phyloP scores from a whole-genome alignment of 2,888 invertebrate genomes.

The Eristalis pertinax region DNA sequence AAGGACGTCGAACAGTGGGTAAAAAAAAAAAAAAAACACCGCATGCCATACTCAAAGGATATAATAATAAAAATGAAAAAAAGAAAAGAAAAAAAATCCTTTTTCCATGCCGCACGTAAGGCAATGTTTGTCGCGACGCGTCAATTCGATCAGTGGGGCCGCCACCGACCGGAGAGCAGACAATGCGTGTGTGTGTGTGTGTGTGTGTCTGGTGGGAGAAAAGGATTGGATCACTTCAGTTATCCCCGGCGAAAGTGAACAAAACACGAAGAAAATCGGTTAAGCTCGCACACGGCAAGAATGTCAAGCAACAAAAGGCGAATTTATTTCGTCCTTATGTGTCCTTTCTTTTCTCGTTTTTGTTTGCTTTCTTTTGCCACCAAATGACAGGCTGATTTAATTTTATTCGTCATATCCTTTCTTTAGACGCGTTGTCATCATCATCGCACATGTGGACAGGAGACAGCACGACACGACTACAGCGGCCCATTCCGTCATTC shows the following conservation, averaged over 20 bases:
- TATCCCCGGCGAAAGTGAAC: conserved; percentile 30
- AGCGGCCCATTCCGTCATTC: not conserved
- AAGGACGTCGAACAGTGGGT: conserved; percentile 13
- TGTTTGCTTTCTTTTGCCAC: conserved; percentile 31
- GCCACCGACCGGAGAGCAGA: not conserved
- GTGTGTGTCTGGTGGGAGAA: not conserved
- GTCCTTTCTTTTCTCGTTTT: conserved; percentile 31
- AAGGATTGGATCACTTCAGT: conserved; percentile 49
- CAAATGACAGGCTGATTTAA: conserved; percentile 72
- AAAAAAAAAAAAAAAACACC: conserved; percentile 9
- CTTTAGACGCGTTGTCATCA: conserved; percentile 43
- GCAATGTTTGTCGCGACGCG: conserved; percentile 34
- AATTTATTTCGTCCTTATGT: conserved; percentile 62
- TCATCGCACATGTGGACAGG: conserved; percentile 19
- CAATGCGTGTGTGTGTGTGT: not conserved
- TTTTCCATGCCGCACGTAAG: conserved; percentile 31
- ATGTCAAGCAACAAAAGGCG: conserved; percentile 65
- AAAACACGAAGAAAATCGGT: conserved; percentile 64
- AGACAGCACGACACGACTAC: not conserved
- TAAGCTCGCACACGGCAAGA: conserved; percentile 45
- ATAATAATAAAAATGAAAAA: conserved; percentile 70
- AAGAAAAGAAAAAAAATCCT: conserved; percentile 45
- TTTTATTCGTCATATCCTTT: conserved; percentile 70
- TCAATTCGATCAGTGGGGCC: conserved; percentile 60
- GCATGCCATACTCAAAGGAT: conserved; percentile 46